These are phyloP conservation scores for Rhizoglyphus robini DNA, from an alignment of 1,140 invertebrate species.

Conservation along the genomic window DNA sequence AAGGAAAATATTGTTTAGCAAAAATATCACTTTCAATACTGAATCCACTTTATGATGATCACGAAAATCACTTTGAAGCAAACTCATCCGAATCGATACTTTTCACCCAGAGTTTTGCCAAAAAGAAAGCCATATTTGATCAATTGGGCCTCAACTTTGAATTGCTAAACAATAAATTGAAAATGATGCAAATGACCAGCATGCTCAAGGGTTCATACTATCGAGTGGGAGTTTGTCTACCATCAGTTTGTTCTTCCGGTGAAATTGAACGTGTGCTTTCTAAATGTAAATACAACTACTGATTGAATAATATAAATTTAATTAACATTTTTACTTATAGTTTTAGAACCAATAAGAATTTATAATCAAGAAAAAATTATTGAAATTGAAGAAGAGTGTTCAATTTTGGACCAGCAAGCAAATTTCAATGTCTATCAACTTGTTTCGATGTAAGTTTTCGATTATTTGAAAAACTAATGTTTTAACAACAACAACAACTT, in stretches of 20 bases:
- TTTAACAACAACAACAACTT: too few species aligned
- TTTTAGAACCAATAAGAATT: constrained; percentile 5
- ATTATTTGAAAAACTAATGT: too few species aligned
- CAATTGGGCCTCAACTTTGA: neutral
- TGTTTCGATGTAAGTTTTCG: constrained; percentile 8
- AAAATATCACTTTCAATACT: neutral
- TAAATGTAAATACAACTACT: constrained; percentile 9
- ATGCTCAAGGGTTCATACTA: neutral
- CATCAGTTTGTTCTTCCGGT: neutral
- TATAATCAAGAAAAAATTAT: neutral
- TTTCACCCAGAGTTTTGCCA: too few species aligned
- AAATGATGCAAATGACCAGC: constrained; percentile 4
- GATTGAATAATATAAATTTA: neutral
- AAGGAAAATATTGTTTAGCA: neutral
- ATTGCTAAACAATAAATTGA: constrained; percentile 2
- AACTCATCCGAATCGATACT: neutral
- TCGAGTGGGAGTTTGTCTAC: constrained; percentile 11
- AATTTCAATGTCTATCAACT: constrained; percentile 4
- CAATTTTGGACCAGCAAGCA: neutral
- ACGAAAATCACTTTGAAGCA: neutral
- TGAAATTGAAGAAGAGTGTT: constrained; percentile 16
- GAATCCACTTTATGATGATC: neutral
- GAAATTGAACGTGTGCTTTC: constrained; percentile 2
- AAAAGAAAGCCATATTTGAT: neutral
- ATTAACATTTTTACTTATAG: neutral